phyloP scores from a whole-genome alignment of 2,113 vertebrate genomes.

The Rhodinocichla rosea region DNA sequence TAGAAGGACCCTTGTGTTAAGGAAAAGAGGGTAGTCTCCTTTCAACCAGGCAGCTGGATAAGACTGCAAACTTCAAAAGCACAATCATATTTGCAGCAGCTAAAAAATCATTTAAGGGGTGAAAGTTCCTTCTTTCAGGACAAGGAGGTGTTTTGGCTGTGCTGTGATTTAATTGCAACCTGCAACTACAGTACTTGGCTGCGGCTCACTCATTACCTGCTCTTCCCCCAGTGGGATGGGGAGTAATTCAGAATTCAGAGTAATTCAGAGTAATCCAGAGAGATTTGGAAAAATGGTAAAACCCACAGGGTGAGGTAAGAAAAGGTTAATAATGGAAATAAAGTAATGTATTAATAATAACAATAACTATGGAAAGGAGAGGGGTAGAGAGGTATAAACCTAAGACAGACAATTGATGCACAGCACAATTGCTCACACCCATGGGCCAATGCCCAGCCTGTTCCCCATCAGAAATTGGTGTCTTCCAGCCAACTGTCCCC shows the following conservation, averaged over 20 bases:
- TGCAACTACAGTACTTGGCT: background rate
- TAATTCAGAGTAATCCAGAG: background rate
- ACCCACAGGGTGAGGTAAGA: background rate
- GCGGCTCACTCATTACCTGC: background rate
- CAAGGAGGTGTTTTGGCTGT: background rate
- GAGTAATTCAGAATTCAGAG: background rate
- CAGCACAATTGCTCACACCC: background rate
- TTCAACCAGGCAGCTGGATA: background rate
- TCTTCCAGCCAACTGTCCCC: background rate
- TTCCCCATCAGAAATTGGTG: background rate
- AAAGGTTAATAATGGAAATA: background rate
- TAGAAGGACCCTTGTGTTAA: background rate
- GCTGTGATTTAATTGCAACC: background rate
- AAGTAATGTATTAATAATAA: background rate
- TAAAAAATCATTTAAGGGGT: background rate
- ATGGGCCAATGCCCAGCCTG: accelerated
- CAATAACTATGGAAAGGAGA: background rate
- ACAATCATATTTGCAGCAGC: background rate
- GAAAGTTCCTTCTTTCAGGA: background rate
- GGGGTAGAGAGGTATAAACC: background rate
- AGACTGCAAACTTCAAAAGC: background rate
- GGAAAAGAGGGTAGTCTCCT: background rate
- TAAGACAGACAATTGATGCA: background rate
- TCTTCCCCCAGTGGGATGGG: background rate
- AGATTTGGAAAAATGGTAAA: background rate